A percentile compares a stretch with the other conserved stretches of the same genome.
Evolutionary conservation across 1,140 invertebrate genomes (phyloP).

Genomic region (Planococcus citri): DNA sequence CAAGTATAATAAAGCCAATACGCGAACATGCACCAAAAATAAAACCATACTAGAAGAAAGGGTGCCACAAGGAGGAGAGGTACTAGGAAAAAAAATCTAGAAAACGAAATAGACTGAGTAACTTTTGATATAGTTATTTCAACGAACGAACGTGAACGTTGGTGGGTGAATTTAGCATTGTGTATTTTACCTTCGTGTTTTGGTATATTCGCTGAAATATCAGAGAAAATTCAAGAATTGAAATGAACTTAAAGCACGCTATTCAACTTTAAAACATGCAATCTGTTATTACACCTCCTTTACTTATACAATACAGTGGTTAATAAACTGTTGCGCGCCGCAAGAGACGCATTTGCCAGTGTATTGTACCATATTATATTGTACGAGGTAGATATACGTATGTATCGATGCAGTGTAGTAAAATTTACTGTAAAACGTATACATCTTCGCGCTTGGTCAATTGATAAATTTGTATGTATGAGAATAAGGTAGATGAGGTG

Average conservation of each 20-base stretch:
- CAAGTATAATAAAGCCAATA: neutral
- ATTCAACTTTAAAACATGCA: slow-evolving; percentile 20
- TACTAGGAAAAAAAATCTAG: neutral
- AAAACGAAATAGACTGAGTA: slow-evolving; percentile 10
- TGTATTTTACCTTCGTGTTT: slow-evolving; percentile 18
- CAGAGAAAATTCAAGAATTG: slow-evolving; percentile 20
- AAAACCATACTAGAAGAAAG: no score
- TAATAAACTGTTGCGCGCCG: neutral
- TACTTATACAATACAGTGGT: slow-evolving; percentile 10
- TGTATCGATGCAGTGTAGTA: no score
- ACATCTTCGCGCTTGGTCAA: no score
- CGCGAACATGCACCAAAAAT: neutral
- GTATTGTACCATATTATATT: no score
- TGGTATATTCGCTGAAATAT: slow-evolving; percentile 15
- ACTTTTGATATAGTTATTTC: slow-evolving; percentile 18
- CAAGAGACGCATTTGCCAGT: no score
- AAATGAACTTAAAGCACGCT: slow-evolving; percentile 17
- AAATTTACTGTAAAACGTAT: no score
- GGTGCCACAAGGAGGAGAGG: no score
- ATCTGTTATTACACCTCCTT: slow-evolving; percentile 9
- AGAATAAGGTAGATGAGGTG: no score
- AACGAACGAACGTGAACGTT: no score
- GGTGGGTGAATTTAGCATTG: slow-evolving; percentile 18
- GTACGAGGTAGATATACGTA: no score
- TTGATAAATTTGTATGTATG: no score